These are phyloP conservation scores for Trissolcus basalis DNA, from an alignment of 1,140 invertebrate genomes.

Conservation along the genomic window DNA sequence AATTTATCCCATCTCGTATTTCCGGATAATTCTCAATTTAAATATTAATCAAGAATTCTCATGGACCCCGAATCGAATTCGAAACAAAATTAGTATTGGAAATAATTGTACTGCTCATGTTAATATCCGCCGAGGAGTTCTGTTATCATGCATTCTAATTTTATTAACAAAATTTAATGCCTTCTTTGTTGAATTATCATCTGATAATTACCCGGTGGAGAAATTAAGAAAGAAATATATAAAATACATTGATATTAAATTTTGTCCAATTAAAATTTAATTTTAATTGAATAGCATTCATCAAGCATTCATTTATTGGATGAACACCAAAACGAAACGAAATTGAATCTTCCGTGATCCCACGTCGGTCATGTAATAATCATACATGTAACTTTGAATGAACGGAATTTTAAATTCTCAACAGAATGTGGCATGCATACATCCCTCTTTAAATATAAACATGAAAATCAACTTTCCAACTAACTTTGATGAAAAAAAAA, in stretches of 20 bases:
- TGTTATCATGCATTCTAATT: neutral
- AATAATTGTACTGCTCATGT: constrained; percentile 35
- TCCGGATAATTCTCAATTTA: constrained; percentile 40
- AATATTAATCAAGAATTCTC: constrained; percentile 45
- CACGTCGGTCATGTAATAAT: neutral
- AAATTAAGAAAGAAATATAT: no score
- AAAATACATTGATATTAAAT: neutral
- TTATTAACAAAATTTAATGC: no score
- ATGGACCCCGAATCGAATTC: constrained; percentile 47
- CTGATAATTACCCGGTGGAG: no score
- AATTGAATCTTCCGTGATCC: neutral
- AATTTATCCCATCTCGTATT: constrained; percentile 33
- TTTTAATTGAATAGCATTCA: neutral
- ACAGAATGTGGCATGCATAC: no score
- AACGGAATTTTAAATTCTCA: neutral
- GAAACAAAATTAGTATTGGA: constrained; percentile 45
- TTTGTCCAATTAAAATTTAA: neutral
- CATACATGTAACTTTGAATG: neutral
- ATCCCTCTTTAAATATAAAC: no score
- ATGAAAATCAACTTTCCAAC: no score
- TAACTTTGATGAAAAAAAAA: no score
- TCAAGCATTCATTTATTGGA: neutral
- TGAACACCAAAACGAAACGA: neutral
- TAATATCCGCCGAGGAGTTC: constrained; percentile 18
- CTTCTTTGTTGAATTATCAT: no score